phyloP scores from a whole-genome alignment of 1,140 invertebrate species.

The Drosophila albomicans region DNA sequence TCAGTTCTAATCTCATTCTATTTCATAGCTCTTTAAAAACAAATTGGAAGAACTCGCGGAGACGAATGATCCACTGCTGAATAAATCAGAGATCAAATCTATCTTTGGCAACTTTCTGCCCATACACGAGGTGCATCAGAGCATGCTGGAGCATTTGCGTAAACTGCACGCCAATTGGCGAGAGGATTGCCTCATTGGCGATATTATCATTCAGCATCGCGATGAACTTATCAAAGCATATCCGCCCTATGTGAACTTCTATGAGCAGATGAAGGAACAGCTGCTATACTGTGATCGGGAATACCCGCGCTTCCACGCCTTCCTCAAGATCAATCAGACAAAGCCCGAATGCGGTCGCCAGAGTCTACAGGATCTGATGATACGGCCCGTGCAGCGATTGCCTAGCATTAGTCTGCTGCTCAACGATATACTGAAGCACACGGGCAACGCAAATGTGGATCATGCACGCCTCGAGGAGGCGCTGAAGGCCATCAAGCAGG shows the following conservation, averaged over 20 bases:
- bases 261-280: conserved; percentile 98
- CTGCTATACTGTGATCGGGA: conserved; percentile 94
- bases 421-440: conserved; percentile 97
- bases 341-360: conserved; percentile 98
- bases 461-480: conserved; percentile 93
- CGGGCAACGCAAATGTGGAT: conserved; percentile 93
- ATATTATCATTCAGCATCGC: conserved; percentile 94
- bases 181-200: conserved; percentile 94
- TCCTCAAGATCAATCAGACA: conserved; percentile 97
- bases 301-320: conserved; percentile 97
- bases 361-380: conserved; percentile 96
- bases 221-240: conserved; percentile 95
- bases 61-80: conserved; percentile 92
- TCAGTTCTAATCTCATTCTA: not conserved
- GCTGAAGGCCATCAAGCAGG: conserved; percentile 94
- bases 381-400: conserved; percentile 97
- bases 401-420: conserved; percentile 97
- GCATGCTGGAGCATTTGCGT: conserved; percentile 89
- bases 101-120: conserved; percentile 98
- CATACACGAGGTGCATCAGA: conserved; percentile 96
- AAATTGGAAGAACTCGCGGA: conserved; percentile 93
- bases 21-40: conserved; percentile 94
- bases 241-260: conserved; percentile 98
- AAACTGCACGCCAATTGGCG: conserved; percentile 88
- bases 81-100: conserved; percentile 96